Base-by-base conservation (phyloP, 1,140 invertebrate species). In the Acromyrmex heyeri region DNA sequence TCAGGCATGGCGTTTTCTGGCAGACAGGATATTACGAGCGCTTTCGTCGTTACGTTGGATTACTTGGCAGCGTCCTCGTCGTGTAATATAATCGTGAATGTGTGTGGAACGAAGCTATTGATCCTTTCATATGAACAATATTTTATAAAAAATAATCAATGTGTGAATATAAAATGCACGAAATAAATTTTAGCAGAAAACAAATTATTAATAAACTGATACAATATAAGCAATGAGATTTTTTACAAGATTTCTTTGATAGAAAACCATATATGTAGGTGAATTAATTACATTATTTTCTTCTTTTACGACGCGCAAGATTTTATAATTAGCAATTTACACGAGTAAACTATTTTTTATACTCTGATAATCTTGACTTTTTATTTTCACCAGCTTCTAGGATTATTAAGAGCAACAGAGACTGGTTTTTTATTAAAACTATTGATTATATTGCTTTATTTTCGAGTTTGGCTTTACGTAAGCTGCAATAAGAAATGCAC, bases 41-140 rank as follows among this genome's bases (percentile, higher is more conserved):
- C 14, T 55, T 73, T 73, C 64, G 12, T 44, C 10, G 50, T 73
- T 53, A 79, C 30, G 5, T 79, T 44, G 48, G 61, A 79, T 79
- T 79, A 64, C 67, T 82, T 73, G 79, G 34, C 67, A 73, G 7
- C 24, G 65, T 82, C 16, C 48, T 67, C 18, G 24, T 65, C 48
- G 67, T 55, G 38, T 44, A 73, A 82, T 61, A 59, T 82, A 72
- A 82, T 72, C 53, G 67, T 24, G 14, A 48, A 48, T 73, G n/a
- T 14, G 24, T n/a, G 12, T 55, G n/a, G 14, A 61, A 48, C 24
- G 14, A 48, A 82, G 70, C 44, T 73, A 75, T 83, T 57, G 57
- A 83, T 75, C 21, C 14, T 75, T 48, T 6, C n/a, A 3, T 62
- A 30, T 14, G 8, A 83, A 73, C 69, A 83, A 34, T 75, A 24